phyloP scores from a whole-genome alignment of 1,140 invertebrate genomes.

The Drosophila tani region DNA sequence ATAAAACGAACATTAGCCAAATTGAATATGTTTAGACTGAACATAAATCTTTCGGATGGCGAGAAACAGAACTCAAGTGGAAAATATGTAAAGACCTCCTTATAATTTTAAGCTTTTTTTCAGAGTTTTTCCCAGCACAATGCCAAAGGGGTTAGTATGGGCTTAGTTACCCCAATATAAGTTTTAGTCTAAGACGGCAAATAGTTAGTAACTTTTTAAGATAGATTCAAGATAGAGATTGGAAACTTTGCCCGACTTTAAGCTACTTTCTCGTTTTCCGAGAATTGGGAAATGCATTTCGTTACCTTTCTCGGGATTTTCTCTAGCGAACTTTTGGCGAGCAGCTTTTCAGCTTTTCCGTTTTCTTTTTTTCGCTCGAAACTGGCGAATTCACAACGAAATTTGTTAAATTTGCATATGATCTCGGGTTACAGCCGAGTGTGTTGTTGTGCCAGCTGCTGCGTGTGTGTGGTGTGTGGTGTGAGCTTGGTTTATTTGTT shows the following conservation, averaged over 20 bases:
- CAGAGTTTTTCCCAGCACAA: conserved; percentile 52
- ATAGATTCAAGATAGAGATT: conserved; percentile 9
- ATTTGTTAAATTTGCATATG: conserved; percentile 81
- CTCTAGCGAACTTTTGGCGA: conserved; percentile 60
- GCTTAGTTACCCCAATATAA: conserved; percentile 30
- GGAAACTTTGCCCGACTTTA: conserved; percentile 29
- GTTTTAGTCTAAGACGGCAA: conserved; percentile 36
- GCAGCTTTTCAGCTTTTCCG: conserved; percentile 45
- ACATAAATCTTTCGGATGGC: conserved; percentile 57
- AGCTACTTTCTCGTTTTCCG: conserved; percentile 36
- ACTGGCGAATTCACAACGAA: conserved; percentile 74
- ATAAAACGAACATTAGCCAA: conserved; percentile 68
- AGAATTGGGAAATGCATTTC: conserved; percentile 49
- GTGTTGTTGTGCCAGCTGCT: conserved; percentile 47
- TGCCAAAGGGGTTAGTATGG: conserved; percentile 74
- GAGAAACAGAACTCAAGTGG: conserved; percentile 21
- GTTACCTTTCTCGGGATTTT: conserved; percentile 69
- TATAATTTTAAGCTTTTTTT: conserved; percentile 1
- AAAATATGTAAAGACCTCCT: conserved; percentile 15
- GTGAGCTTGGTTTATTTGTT: conserved; percentile 71
- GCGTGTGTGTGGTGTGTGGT: conserved; percentile 14
- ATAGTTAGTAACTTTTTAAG: conserved; percentile 50
- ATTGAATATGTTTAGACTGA: conserved; percentile 57
- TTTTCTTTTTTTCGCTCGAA: conserved; percentile 53
- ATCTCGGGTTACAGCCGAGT: conserved; percentile 35